Percentiles rank a stretch among this genome's conserved stretches.
These are phyloP conservation scores for Vanessa atalanta DNA, from an alignment of 1,140 invertebrate genomes.

Conservation along the genomic window DNA sequence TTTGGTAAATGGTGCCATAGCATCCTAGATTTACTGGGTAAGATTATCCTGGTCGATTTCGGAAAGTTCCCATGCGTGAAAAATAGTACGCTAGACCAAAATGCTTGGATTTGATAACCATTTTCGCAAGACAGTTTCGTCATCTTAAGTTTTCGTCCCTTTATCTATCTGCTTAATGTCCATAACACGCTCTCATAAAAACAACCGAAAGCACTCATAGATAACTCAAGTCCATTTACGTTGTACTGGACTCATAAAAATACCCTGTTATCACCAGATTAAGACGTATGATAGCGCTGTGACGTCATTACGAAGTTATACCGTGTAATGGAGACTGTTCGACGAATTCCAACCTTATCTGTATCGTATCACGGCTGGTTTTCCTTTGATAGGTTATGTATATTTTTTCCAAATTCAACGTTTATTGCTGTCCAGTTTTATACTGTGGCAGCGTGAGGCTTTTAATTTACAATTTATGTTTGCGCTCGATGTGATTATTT, in stretches of 20 bases:
- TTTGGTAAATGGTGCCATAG: no score
- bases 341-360: slow-evolving; percentile 33
- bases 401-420: slow-evolving; percentile 47
- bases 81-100: no score
- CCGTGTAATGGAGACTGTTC: not conserved
- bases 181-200: slow-evolving; percentile 43
- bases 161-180: slow-evolving; percentile 35
- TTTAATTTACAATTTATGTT: slow-evolving; percentile 50
- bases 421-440: slow-evolving; percentile 62
- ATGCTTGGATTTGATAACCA: no score
- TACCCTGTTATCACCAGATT: slow-evolving; percentile 58
- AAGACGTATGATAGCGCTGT: slow-evolving; percentile 56
- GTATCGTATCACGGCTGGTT: slow-evolving; percentile 23
- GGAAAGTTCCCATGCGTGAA: no score
- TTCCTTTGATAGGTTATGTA: slow-evolving; percentile 17
- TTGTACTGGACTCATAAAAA: slow-evolving; percentile 59
- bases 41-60: no score
- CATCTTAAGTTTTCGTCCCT: slow-evolving; percentile 23
- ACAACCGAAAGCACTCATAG: slow-evolving; percentile 42
- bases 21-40: no score
- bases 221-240: slow-evolving; percentile 53
- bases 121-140: slow-evolving; percentile 7
- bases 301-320: slow-evolving; percentile 43
- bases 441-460: slow-evolving; percentile 55
- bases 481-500: slow-evolving; percentile 13